Conservation (phyloP, 2,797 vertebrate genomes). For the Dallia pectoralis region DNA sequence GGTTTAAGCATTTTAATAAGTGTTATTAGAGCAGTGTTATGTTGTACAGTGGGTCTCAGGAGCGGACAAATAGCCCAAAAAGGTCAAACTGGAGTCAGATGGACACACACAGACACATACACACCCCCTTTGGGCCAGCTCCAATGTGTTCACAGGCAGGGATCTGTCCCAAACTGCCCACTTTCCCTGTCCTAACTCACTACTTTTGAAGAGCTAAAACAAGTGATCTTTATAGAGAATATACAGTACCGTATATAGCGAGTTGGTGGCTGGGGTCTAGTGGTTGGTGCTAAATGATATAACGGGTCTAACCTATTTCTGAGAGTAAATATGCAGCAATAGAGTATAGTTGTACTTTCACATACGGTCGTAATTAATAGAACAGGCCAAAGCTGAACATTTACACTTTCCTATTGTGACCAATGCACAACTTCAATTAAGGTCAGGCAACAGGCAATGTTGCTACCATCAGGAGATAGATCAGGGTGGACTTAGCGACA, state of each 20-base stretch:
- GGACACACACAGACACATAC: slow-evolving; percentile 9
- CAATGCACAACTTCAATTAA: background rate
- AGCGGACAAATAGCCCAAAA: slow-evolving; percentile 12
- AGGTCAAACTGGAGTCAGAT: background rate
- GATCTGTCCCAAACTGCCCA: background rate
- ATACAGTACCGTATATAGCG: background rate
- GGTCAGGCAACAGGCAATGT: background rate
- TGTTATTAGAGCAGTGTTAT: slow-evolving; percentile 12
- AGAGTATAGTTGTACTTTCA: background rate
- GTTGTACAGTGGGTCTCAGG: no score
- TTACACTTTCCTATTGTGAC: background rate
- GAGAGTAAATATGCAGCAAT: slow-evolving; percentile 10
- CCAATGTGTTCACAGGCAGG: slow-evolving; percentile 10
- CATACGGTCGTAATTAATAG: background rate
- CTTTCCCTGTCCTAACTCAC: slow-evolving; percentile 23
- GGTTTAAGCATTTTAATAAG: slow-evolving; percentile 24
- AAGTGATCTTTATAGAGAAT: background rate
- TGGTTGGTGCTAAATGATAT: background rate
- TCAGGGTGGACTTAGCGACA: background rate
- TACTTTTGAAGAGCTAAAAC: background rate
- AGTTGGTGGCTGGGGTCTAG: background rate
- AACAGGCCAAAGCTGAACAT: background rate
- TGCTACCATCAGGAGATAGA: background rate
- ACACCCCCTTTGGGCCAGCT: no score
- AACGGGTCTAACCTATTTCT: background rate